Base-by-base conservation (phyloP, 2,888 invertebrate species). In the Hofmannophila pseudospretella region DNA sequence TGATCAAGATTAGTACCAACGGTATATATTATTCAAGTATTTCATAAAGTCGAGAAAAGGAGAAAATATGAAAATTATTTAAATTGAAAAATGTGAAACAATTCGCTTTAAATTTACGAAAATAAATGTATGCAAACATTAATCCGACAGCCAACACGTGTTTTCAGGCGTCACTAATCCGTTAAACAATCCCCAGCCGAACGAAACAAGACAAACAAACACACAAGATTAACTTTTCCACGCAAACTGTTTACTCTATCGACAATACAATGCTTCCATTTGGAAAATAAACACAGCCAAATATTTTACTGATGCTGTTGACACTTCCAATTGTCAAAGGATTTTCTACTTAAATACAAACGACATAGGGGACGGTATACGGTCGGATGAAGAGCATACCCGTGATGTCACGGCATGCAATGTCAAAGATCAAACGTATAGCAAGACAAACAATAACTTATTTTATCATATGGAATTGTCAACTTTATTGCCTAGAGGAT, bases 191-290 rank as follows among this genome's bases (percentile, higher is more conserved):
- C 35, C 37, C 35, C 37, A 28, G 39, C 38, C 25, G 29, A 16
- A 16, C 16, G 5, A 16, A 16, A 34, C 41, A 44, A 39, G 32
- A 45, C 46, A 46, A 29, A 41, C 40, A 39, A 33, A 42, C 46
- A 42, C 25, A 13, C 44, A 31, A 46, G 41, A 45, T 49, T 47
- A 47, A 45, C 49, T 45, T 49, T 47, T 39, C 47, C 39, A 38
- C 42, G 36, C 38, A 40, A 44, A 45, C 37, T 41, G 39, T 39
- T 30, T 31, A 36, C 30, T 38, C 31, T 39, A 44, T 44, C 39
- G 42, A 42, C 41, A 41, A 33, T 23, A 23, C 28, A 42, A 39
- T 16, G 44, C 42, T 44, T 46, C 45, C 45, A 49, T 49, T 49
- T 39, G 42, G 34, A 41, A 43, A 42, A 42, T 34, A 42, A 49